Base-by-base conservation (phyloP, 2,888 invertebrate species). In the Corbicula japonica region DNA sequence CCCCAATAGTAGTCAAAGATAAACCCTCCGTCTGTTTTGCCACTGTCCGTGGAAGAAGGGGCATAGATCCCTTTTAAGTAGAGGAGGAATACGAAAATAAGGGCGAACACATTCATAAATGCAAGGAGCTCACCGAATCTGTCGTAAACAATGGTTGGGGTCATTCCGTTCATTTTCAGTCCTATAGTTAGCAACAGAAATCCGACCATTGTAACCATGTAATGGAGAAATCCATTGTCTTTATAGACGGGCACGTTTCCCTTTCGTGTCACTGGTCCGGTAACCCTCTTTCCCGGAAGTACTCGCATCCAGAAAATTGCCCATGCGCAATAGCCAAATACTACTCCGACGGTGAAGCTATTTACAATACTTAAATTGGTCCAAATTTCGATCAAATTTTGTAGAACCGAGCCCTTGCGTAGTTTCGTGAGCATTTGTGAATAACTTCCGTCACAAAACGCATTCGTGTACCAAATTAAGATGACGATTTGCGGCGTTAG, bases 1-100 rank as follows among this genome's bases (percentile, higher is more conserved):
- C 95, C 95, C 90, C 95, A 94, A 91, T 95, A 95, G 87, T 95
- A 95, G 83, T 95, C 95, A 84, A 94, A 95, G 26, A 95, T 86
- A 41, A 92, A 82, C 74, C 93, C 93, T 3, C 93, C 93, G 3
- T 93, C 93, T n/a, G 92, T 89, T n/a, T 91, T 87, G 0, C 93
- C 93, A 56, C 86, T 88, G 73, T 94, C 93, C 0, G 90, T 85
- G 15, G 92, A 86, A 0, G 94, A 93, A 0, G 94, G 94, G 1
- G 81, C 72, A 38, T 85, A 80, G 12, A 88, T 76, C 15, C 94
- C 94, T 77, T 93, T 94, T 6, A 94, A 34, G 70, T 93, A 92
- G 23, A 95, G 88, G 38, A 92, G 86, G 0, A 91, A 35, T 79
- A 94, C 95, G 44, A 94, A 91, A 0, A 93, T 46, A 18, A 94